A percentile compares a stretch with the other conserved stretches of the same genome.
phyloP scores from a whole-genome alignment of 2,888 invertebrate genomes.

The Gymnoscelis rufifasciata region DNA sequence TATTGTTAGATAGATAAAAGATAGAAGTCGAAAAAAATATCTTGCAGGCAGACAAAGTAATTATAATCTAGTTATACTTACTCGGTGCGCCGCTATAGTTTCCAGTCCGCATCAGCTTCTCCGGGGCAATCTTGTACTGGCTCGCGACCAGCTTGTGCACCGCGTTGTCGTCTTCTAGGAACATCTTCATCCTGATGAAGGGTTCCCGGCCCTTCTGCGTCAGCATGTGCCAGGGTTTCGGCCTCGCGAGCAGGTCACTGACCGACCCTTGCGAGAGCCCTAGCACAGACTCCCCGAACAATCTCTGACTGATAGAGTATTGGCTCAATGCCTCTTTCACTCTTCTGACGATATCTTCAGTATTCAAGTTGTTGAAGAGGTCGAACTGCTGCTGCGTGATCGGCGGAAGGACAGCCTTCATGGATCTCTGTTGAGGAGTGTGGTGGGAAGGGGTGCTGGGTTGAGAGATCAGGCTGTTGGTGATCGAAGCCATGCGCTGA shows the following conservation, averaged over 20 bases:
- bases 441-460: slow-evolving; percentile 92
- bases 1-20: too few relatives aligned
- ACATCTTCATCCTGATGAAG: slow-evolving; percentile 98
- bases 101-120: slow-evolving; percentile 97
- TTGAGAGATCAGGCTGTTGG: slow-evolving; percentile 96
- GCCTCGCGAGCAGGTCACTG: slow-evolving; percentile 96
- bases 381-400: slow-evolving; percentile 99
- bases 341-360: slow-evolving; percentile 98
- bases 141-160: slow-evolving; percentile 97
- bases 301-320: slow-evolving; percentile 97
- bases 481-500: slow-evolving; percentile 98
- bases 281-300: slow-evolving; percentile 99
- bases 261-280: slow-evolving; percentile 98
- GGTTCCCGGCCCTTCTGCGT: slow-evolving; percentile 98
- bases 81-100: slow-evolving; percentile 92
- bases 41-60: background rate
- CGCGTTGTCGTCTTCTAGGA: slow-evolving; percentile 96
- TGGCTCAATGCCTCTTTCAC: slow-evolving; percentile 96
- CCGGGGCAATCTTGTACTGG: slow-evolving; percentile 98
- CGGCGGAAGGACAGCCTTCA: slow-evolving; percentile 97
- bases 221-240: slow-evolving; percentile 99
- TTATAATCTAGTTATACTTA: slow-evolving; percentile 72
- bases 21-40: too few relatives aligned
- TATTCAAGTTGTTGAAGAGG: slow-evolving; percentile 97
- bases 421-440: slow-evolving; percentile 89